Evolutionary conservation across 2,888 invertebrate genomes (phyloP), one percentile per base, ranked within the genome.

Genomic region (Hypercompe scribonia): DNA sequence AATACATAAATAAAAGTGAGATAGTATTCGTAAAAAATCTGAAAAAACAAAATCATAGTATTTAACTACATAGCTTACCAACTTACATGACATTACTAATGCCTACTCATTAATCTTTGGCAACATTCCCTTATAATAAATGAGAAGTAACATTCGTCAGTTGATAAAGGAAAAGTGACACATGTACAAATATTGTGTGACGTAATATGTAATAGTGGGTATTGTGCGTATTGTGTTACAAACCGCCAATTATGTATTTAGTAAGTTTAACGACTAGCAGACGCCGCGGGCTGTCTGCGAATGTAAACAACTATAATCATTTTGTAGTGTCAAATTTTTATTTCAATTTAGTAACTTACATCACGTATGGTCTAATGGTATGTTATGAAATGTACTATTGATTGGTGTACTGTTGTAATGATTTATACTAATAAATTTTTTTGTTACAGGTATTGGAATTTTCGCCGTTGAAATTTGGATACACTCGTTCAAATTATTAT

Each of bases 201-300:
- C 50, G 72, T 83, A 79, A 75, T 36, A 13, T 68, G 71, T 85
- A 78, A 86, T 85, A 65, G 76, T 69, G 46, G 68, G 67, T 78
- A 78, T 79, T 68, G 72, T 72, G 21, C 13, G 42, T 42, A 72
- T 64, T 80, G 78, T 76, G 69, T 75, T 78, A 78, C 79, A 81
- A 83, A 81, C 76, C 73, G 68, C 61, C 77, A 82, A 85, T 86
- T 83, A 84, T 73, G 71, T 84, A 78, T 86, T 86, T 86, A 83
- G 79, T 83, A 84, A 83, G 78, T 67, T 66, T 61, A 80, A 71
- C 76, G 80, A 79, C 75, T 79, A 66, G 42, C 10, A 24, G 58
- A 69, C 33, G 72, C 72, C 65, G 70, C 70, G 39, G 74, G 71
- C 50, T 13, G 71, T 74, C 68, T 77, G 73, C 75, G 64, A 75